Conservation (phyloP, 2,888 invertebrate genomes). For the Hesperia comma region DNA sequence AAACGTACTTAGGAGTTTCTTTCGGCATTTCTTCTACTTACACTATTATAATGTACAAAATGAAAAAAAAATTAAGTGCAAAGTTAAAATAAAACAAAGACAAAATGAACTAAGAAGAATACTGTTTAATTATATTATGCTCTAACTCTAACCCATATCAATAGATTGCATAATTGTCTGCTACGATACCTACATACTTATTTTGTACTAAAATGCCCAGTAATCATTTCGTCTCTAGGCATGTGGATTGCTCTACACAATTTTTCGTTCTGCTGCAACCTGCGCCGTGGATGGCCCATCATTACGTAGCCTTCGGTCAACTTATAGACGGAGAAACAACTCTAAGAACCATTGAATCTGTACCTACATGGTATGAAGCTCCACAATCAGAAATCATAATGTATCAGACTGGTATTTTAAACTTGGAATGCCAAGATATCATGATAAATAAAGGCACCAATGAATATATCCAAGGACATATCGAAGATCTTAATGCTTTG, state of each 20-base stretch:
- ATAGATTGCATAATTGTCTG: too few relatives aligned
- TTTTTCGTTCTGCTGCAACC: constrained; percentile 87
- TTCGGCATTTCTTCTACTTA: too few relatives aligned
- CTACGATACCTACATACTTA: too few relatives aligned
- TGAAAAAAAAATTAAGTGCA: too few relatives aligned
- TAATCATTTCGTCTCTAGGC: constrained; percentile 56
- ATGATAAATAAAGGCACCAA: constrained; percentile 60
- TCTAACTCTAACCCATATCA: too few relatives aligned
- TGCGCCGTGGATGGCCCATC: constrained; percentile 87
- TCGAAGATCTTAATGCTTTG: constrained; percentile 63
- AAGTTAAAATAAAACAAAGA: too few relatives aligned
- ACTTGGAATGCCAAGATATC: constrained; percentile 67
- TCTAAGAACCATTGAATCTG: constrained; percentile 84
- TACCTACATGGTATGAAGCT: constrained; percentile 85
- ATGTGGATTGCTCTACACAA: constrained; percentile 87
- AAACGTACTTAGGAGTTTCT: too few relatives aligned
- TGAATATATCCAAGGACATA: constrained; percentile 65
- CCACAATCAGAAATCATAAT: constrained; percentile 70
- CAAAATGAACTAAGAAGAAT: too few relatives aligned
- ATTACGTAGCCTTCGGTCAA: constrained; percentile 90
- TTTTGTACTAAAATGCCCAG: not conserved
- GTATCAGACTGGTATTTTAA: constrained; percentile 63
- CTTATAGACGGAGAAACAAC: constrained; percentile 86
- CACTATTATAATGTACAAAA: too few relatives aligned
- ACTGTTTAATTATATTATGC: too few relatives aligned